phyloP scores from a whole-genome alignment of 2,113 vertebrate species.

The Elanoides forficatus region DNA sequence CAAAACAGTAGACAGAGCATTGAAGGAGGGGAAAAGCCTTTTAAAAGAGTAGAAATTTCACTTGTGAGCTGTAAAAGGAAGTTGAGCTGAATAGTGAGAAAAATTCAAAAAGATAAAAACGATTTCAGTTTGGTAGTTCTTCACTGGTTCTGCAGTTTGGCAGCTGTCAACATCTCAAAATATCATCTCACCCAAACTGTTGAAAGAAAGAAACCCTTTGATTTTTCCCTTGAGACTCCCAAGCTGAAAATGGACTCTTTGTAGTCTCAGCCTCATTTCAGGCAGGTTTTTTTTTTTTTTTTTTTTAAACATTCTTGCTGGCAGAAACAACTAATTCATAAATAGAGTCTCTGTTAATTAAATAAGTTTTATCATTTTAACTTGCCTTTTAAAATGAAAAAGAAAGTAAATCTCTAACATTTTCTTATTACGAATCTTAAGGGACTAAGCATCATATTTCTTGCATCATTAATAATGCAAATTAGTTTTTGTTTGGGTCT shows the following conservation, averaged over 20 bases:
- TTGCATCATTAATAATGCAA: conserved; percentile 72
- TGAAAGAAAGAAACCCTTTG: conserved; percentile 76
- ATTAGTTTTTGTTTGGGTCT: conserved; percentile 67
- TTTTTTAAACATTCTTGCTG: conserved; percentile 46
- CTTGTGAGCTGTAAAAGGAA: neutral
- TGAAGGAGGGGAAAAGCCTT: neutral
- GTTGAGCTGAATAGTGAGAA: conserved; percentile 17
- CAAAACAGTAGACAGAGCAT: neutral
- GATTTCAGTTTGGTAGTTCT: conserved; percentile 46
- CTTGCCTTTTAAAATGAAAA: conserved; percentile 61
- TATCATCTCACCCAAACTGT: conserved; percentile 73
- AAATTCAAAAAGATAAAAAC: conserved; percentile 60
- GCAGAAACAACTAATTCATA: conserved; percentile 65
- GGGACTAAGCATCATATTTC: conserved; percentile 49
- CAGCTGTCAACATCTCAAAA: conserved; percentile 78
- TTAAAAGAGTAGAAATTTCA: neutral
- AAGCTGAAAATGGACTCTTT: conserved; percentile 75
- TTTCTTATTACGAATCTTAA: conserved; percentile 45
- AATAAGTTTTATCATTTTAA: conserved; percentile 68
- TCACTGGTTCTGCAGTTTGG: conserved; percentile 69
- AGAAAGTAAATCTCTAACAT: conserved; percentile 47
- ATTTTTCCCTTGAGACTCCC: conserved; percentile 68
- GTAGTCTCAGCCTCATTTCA: conserved; percentile 71
- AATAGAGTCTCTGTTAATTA: conserved; percentile 70
- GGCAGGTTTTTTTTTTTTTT: conserved; percentile 3